Base-by-base conservation (phyloP, 37 sponge, comb jelly and placozoan species). In the Bolinopsis microptera region DNA sequence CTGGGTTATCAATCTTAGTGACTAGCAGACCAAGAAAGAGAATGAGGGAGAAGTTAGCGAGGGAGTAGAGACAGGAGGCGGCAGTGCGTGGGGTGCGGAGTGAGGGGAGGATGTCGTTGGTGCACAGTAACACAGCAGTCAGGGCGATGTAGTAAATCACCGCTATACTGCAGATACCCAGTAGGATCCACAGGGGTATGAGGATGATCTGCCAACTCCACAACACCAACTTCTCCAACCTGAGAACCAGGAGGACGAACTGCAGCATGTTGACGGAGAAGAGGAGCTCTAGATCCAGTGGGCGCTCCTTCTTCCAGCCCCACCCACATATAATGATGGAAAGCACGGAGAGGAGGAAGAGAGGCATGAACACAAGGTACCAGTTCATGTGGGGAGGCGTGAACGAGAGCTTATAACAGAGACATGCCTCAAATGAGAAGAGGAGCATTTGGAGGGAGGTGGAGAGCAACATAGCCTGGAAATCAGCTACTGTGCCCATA, bases 231-330 rank as follows among this genome's bases (percentile, higher is more conserved):
- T 39, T 26, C 67, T 86, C 61, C 0, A 86, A 21, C 35, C 90
- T 86, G 67, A 86, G 67, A 0, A 86, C 90, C 5, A 86, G 32
- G 23, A 86, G 90, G 27, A 86, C 90, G 31, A 86, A 86, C 67
- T 86, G 90, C 38, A 86, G 26, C 36, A 86, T 27, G 67, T 86
- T 86, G 41, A 86, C 90, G 2, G 90, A 86, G 90, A 86, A 86
- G 30, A 86, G 67, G 3, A 86, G 67, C 36, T 86, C 90, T 3
- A 86, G 90, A n/a, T 86, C 90, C 18, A 86, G 67, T 23, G 90
- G 90, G 0, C 90, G 90, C 36, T 86, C 90, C 90, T 86, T 86
- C 90, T 86, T 86, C 90, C 90, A 86, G 67, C 90, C 90, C 90
- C 90, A 86, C 67, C 48, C 90, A 39, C 90, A 86, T 8, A 86